Conservation (phyloP, 2,797 vertebrate species). For the Argya squamiceps region DNA sequence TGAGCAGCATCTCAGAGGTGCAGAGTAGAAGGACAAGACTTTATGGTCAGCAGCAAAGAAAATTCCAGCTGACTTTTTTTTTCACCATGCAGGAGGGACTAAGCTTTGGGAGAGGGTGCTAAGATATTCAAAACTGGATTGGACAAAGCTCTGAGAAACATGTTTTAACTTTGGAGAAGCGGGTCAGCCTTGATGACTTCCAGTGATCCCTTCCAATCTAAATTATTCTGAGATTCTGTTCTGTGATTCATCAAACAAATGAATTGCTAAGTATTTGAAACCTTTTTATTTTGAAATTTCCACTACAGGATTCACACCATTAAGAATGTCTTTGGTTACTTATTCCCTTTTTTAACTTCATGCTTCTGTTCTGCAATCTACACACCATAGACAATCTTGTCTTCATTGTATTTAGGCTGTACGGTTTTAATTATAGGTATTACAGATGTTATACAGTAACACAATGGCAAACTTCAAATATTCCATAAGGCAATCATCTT, state of each 20-base stretch:
- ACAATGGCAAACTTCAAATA: not conserved
- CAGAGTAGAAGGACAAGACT: not conserved
- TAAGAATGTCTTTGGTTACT: not conserved
- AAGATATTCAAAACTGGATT: not conserved
- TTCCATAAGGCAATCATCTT: not conserved
- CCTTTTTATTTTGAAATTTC: not conserved
- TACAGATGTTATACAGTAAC: not conserved
- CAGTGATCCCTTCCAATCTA: not conserved
- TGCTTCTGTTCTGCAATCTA: not conserved
- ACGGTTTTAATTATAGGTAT: not conserved
- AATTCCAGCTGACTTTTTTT: not conserved
- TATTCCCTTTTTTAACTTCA: not conserved
- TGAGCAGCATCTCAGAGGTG: not conserved
- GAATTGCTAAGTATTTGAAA: not conserved
- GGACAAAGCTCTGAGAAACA: not conserved
- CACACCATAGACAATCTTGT: not conserved
- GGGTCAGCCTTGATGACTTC: not conserved
- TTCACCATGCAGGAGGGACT: not conserved
- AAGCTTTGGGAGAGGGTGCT: not conserved
- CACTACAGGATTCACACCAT: not conserved
- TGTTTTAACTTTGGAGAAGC: not conserved
- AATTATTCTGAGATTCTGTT: not conserved
- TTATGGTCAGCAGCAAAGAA: not conserved
- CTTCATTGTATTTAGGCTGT: not conserved
- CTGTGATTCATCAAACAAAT: not conserved